Conservation (phyloP, 1,140 invertebrate species). For the Zaprionus ornatus region DNA sequence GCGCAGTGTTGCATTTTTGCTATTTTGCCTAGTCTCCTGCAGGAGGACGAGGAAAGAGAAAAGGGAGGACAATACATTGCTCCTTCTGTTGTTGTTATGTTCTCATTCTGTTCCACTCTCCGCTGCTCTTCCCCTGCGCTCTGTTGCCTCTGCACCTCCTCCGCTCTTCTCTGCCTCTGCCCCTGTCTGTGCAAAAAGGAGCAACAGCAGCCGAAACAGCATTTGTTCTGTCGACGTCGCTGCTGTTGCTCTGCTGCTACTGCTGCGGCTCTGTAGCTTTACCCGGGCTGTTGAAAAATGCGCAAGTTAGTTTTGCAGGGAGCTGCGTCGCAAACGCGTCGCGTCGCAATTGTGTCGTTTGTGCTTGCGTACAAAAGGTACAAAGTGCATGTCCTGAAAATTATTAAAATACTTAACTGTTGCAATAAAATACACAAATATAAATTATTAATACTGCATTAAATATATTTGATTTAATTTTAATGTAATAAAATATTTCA, state of each 20-base stretch:
- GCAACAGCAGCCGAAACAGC: conserved; percentile 7
- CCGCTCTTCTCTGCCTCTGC: background rate
- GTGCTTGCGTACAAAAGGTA: background rate
- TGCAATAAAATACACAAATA: background rate
- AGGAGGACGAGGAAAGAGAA: conserved; percentile 19
- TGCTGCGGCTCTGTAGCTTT: conserved; percentile 55
- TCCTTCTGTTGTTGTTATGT: background rate
- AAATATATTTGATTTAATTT: no score
- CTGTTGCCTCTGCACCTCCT: background rate
- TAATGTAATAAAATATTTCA: no score
- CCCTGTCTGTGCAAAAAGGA: background rate
- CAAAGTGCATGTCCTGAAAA: conserved; percentile 1
- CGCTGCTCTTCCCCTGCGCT: background rate
- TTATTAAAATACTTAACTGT: conserved; percentile 21
- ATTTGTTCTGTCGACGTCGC: conserved; percentile 24
- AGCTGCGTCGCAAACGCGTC: conserved; percentile 75
- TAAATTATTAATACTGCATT: no score
- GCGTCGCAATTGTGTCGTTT: conserved; percentile 23
- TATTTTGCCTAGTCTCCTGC: conserved; percentile 6
- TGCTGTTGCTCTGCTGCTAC: conserved; percentile 28
- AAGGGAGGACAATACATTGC: background rate
- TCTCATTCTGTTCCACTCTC: background rate
- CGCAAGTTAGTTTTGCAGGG: conserved; percentile 81
- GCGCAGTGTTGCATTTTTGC: conserved; percentile 53
- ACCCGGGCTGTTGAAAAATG: conserved; percentile 81